Percentiles rank a stretch among this genome's conserved stretches.
Evolutionary conservation across 2,797 vertebrate genomes (phyloP).

Genomic region (Oryzias dopingdopingensis): DNA sequence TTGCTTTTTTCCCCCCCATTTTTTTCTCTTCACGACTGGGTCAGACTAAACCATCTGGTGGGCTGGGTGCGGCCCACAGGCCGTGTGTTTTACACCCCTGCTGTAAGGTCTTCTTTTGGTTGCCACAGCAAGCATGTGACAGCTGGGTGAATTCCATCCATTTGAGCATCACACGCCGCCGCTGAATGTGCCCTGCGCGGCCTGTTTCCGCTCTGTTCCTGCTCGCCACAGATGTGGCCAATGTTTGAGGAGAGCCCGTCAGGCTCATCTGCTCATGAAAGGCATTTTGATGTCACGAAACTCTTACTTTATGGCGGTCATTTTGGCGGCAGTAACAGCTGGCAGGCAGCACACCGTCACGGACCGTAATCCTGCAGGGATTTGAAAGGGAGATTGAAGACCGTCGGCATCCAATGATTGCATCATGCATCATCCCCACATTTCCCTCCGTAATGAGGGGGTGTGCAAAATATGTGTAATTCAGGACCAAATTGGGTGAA

Average conservation of each 20-base stretch:
- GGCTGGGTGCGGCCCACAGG: too few species aligned
- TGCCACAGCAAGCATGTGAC: background rate
- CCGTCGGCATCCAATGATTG: background rate
- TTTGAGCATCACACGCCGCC: background rate
- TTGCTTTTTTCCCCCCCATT: too few species aligned
- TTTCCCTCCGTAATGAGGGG: background rate
- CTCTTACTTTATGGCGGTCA: background rate
- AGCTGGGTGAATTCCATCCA: background rate
- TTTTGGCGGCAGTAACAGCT: constrained; percentile 1
- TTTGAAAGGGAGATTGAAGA: background rate
- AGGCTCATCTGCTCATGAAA: background rate
- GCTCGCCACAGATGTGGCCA: background rate
- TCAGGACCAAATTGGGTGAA: background rate
- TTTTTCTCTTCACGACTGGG: too few species aligned
- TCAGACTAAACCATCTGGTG: too few species aligned
- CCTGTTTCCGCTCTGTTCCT: background rate
- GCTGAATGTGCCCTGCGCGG: background rate
- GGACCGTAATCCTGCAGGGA: background rate
- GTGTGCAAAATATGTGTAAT: background rate
- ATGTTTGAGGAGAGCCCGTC: background rate
- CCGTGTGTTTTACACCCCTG: too few species aligned
- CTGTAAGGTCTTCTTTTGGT: background rate
- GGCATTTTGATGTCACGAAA: background rate
- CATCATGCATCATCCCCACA: background rate
- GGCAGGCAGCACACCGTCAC: background rate